Base-by-base conservation (phyloP, 2,113 vertebrate species). In the Ramphastos sulfuratus region DNA sequence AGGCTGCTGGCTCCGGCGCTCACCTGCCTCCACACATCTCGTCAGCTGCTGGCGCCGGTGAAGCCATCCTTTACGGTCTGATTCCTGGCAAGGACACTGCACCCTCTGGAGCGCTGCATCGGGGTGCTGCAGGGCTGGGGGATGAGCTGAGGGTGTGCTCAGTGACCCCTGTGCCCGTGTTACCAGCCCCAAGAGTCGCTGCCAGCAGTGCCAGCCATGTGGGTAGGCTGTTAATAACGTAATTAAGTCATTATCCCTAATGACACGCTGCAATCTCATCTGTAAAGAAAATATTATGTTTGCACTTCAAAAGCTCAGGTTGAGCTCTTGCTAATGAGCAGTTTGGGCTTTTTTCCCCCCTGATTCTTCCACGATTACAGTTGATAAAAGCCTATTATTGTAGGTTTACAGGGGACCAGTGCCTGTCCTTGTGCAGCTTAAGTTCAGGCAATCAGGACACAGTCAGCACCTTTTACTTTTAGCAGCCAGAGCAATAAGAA, bases 251-350 rank as follows among this genome's bases (percentile, higher is more conserved):
- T 92, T 94, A 88, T 66, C 61, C 61, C 87, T 92, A 81, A 90
- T 76, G 82, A 87, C 16, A 54, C 46, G 9, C 79, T 85, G 52
- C 56, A 66, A 15, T 56, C 89, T 83, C 80, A 80, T 63, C 73
- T 78, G 69, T 77, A 85, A 96, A 96, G 85, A 79, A 93, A 96
- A 90, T 54, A 79, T 23, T 93, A 44, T 73, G 55, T 78, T 96
- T 93, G 91, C 66, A 61, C 94, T 95, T 96, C 78, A 90, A 80
- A 87, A 61, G 35, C 87, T 96, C 58, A 31, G 25, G 48, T 15
- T 76, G 75, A 91, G 42, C 9, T 37, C 82, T 90, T 87, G 90
- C 69, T 80, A 94, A 91, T 39, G 89, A 94, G 61, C 2, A 2
- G 63, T 63, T 59, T 33, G 56, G 23, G 23, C 50, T 50, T 50